phyloP scores from a whole-genome alignment of 2,113 vertebrate genomes.

The Promerops cafer region DNA sequence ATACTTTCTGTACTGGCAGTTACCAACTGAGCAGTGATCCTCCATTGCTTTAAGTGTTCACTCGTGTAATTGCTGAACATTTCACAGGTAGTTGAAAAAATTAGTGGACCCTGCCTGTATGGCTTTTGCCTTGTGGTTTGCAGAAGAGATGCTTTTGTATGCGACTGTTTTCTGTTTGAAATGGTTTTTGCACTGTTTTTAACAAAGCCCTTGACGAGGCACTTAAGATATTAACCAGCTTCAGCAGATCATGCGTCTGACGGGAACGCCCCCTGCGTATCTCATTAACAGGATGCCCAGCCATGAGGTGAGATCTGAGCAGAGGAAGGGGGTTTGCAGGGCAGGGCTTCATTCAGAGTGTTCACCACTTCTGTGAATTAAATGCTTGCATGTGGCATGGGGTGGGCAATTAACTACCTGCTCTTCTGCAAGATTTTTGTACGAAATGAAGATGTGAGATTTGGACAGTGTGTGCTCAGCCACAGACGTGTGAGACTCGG shows the following conservation, averaged over 20 bases:
- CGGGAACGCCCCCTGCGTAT: slow-evolving; percentile 94
- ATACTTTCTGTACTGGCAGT: not conserved
- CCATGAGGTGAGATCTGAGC: slow-evolving; percentile 91
- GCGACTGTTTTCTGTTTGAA: slow-evolving; percentile 50
- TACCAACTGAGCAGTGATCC: not conserved
- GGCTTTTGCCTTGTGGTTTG: slow-evolving; percentile 36
- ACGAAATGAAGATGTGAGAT: not conserved
- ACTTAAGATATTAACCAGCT: slow-evolving; percentile 99
- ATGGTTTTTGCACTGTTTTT: slow-evolving; percentile 70
- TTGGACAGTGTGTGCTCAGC: not conserved
- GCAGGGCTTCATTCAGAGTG: not conserved
- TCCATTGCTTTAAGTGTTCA: not conserved
- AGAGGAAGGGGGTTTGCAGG: not conserved
- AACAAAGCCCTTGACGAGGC: slow-evolving; percentile 92
- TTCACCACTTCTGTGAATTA: not conserved
- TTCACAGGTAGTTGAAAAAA: not conserved
- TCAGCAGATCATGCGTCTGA: slow-evolving; percentile 99
- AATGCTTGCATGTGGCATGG: slow-evolving; percentile 30
- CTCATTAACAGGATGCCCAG: slow-evolving; percentile 99
- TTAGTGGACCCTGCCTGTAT: not conserved
- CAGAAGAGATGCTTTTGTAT: slow-evolving; percentile 17
- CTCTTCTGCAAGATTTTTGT: not conserved
- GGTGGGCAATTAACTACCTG: not conserved
- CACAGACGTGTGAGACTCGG: not conserved
- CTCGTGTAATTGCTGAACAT: not conserved